Conservation (phyloP, 2,888 invertebrate species). For the Flexamia atlantica region DNA sequence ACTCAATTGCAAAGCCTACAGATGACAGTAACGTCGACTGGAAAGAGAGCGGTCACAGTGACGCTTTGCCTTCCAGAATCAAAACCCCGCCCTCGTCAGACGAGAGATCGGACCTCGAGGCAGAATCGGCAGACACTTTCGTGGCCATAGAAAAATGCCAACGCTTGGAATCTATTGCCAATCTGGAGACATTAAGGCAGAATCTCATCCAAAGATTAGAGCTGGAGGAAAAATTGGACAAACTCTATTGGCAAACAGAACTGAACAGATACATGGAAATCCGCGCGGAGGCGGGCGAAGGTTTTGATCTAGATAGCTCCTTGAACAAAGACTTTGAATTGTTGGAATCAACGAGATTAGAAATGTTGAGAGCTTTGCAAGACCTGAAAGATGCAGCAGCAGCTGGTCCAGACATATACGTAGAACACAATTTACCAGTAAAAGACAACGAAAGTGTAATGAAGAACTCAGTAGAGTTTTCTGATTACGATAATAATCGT, state of each 20-base stretch:
- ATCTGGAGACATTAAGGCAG: slow-evolving; percentile 15
- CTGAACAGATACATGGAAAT: background rate
- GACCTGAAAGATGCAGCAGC: background rate
- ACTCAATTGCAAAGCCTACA: too few relatives aligned
- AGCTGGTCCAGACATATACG: background rate
- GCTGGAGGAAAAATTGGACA: slow-evolving; percentile 27
- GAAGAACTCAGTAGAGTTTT: background rate
- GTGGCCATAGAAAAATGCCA: slow-evolving; percentile 14
- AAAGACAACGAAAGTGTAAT: background rate
- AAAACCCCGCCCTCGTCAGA: background rate
- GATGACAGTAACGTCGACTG: background rate
- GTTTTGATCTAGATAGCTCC: background rate
- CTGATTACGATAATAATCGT: background rate
- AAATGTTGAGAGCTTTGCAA: slow-evolving; percentile 7
- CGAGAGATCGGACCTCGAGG: background rate
- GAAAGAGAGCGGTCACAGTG: background rate
- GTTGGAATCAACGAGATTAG: background rate
- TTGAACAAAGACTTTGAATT: slow-evolving; percentile 14
- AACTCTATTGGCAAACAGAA: slow-evolving; percentile 32
- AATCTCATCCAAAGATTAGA: background rate
- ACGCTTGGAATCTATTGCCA: background rate
- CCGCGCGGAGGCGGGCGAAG: background rate
- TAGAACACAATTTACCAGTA: background rate
- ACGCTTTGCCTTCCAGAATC: too few relatives aligned
- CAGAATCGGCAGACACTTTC: background rate